phyloP scores from a whole-genome alignment of 2,888 invertebrate genomes.

The Xylophagus ater region DNA sequence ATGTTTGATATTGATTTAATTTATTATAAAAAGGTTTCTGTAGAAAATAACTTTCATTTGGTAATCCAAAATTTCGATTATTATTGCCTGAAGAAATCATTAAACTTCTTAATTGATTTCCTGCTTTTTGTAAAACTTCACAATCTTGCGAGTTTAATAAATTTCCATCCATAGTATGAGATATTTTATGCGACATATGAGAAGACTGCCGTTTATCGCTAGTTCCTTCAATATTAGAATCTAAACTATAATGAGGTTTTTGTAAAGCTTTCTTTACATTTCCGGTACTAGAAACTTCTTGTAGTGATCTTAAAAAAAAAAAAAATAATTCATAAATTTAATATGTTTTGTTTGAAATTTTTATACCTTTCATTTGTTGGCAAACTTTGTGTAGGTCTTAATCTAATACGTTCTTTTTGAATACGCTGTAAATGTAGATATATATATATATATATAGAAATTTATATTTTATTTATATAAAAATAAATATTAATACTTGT shows the following conservation, averaged over 20 bases:
- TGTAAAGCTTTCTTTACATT: slow-evolving; percentile 18
- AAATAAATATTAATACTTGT: slow-evolving; percentile 17
- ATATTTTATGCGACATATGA: slow-evolving; percentile 1
- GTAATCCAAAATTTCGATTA: slow-evolving; percentile 9
- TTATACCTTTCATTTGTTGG: slow-evolving; percentile 28
- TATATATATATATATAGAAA: slow-evolving; percentile 32
- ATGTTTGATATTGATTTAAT: slow-evolving; percentile 15
- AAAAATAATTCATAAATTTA: background rate
- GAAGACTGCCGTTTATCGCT: slow-evolving; percentile 3
- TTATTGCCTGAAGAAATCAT: slow-evolving; percentile 22
- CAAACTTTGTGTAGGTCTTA: slow-evolving; percentile 38
- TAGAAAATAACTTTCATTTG: slow-evolving; percentile 14
- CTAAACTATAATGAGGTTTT: slow-evolving; percentile 22
- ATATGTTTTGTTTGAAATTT: too few relatives aligned
- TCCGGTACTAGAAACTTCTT: slow-evolving; percentile 16
- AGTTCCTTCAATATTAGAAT: slow-evolving; percentile 18
- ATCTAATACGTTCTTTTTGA: slow-evolving; percentile 22
- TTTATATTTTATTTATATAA: slow-evolving; percentile 33
- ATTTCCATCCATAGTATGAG: slow-evolving; percentile 15
- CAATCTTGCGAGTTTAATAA: slow-evolving; percentile 20
- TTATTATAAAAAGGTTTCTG: slow-evolving; percentile 12
- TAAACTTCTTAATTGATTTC: slow-evolving; percentile 23
- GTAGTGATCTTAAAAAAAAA: slow-evolving; percentile 8
- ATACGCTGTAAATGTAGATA: slow-evolving; percentile 31
- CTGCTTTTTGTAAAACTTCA: slow-evolving; percentile 24